Base-by-base conservation (phyloP, 2,888 invertebrate species). In the Isoperla grammatica region DNA sequence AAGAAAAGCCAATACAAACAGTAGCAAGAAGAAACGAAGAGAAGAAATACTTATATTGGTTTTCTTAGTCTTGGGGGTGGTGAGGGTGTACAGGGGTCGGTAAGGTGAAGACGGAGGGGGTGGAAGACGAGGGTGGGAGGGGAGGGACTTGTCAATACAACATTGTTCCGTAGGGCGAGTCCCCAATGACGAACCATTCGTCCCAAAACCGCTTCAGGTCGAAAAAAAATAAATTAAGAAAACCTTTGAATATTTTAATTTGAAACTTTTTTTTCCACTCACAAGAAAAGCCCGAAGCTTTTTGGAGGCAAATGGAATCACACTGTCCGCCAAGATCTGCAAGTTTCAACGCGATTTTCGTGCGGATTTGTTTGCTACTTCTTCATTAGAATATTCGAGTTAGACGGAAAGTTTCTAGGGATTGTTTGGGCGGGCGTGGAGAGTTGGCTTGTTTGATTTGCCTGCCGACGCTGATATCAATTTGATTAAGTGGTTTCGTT, bases 211-310 rank as follows among this genome's bases (percentile, higher is more conserved):
- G 8, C 42, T 35, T 53, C 57, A 37, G 54, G 54, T 46, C 46
- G 35, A 8, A 45, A 59, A 48, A 57, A 60, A 60, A 58, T 19
- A 57, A 61, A 61, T 53, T 54, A 57, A 57, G 42, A 43, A 48
- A 61, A 61, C 45, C 50, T 55, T 50, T 49, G 59, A 56, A 59
- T 61, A 59, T 61, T 61, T 61, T 61, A 61, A 61, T 61, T 61
- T 59, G 45, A 49, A 59, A 61, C 45, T 59, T 61, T 49, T 57
- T n/a, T 50, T 50, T 42, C 43, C 43, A 9, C 37, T 49, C 23
- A 12, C 3, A 22, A 8, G 23, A n/a, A 49, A 49, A 29, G 49
- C 49, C 49, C 49, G 29, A 8, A 23, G 49, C 49, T 29, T 29
- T 8, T 29, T 29, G 29, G 8, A 29, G 29, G 29, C 5, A 8